Percentiles rank a stretch among this genome's conserved stretches.
Evolutionary conservation across 2,797 vertebrate genomes (phyloP).

Genomic region (Aselliscus stoliczkanus): DNA sequence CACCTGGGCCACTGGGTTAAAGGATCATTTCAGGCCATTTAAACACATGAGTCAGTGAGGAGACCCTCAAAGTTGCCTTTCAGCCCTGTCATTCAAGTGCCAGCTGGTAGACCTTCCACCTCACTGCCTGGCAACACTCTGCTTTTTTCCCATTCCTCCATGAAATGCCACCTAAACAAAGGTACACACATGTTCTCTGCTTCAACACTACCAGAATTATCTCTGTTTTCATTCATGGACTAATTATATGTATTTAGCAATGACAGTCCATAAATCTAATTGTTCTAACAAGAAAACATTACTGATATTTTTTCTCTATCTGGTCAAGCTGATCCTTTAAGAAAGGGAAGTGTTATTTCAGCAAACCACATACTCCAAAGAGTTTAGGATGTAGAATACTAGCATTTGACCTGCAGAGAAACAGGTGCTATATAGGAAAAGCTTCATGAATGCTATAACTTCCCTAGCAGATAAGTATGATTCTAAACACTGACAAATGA

Average conservation of each 20-base stretch:
- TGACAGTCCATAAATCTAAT: background rate
- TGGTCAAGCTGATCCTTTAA: background rate
- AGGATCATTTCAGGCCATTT: background rate
- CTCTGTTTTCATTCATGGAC: background rate
- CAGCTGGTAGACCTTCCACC: background rate
- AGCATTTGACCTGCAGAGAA: background rate
- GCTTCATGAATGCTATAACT: slow-evolving; percentile 52
- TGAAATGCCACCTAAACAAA: background rate
- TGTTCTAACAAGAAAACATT: background rate
- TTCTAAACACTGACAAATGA: slow-evolving; percentile 61
- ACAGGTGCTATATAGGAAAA: background rate
- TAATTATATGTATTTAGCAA: background rate
- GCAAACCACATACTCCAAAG: background rate
- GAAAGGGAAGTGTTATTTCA: background rate
- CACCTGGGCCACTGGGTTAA: background rate
- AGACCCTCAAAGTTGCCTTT: background rate
- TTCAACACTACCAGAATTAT: background rate
- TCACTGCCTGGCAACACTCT: background rate
- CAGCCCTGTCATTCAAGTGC: background rate
- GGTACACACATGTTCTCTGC: background rate
- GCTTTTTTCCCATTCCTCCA: background rate
- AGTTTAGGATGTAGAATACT: background rate
- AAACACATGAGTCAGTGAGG: background rate
- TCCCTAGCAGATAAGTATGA: slow-evolving; percentile 38
- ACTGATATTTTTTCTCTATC: background rate